These are phyloP conservation scores for Turnix velox DNA, from an alignment of 2,113 vertebrate species.

Conservation along the genomic window DNA sequence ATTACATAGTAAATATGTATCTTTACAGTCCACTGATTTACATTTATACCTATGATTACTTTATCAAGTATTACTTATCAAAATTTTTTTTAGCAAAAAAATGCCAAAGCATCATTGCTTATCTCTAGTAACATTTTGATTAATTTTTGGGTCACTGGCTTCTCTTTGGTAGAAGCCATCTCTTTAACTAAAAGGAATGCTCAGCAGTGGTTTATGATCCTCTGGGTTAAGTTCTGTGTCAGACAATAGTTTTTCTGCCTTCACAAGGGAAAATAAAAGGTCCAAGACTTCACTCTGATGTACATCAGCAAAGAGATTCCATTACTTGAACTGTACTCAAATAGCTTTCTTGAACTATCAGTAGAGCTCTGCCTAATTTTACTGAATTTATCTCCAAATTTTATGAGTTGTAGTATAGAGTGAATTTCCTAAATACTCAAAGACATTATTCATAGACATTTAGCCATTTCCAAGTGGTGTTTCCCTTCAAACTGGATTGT, in stretches of 20 bases:
- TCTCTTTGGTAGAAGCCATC: not conserved
- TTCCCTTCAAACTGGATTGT: not conserved
- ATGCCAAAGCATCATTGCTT: not conserved
- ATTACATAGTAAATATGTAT: not conserved
- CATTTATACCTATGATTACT: not conserved
- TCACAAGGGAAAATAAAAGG: not conserved
- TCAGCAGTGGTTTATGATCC: not conserved
- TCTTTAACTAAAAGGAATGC: not conserved
- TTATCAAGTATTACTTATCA: no score
- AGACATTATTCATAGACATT: not conserved
- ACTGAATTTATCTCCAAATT: not conserved
- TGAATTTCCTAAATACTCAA: not conserved
- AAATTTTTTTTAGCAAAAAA: not conserved
- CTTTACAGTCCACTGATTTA: not conserved
- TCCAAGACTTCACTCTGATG: not conserved
- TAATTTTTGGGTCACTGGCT: not conserved
- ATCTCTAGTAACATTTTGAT: not conserved
- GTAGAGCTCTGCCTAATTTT: not conserved
- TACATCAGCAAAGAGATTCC: not conserved
- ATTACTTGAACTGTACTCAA: not conserved
- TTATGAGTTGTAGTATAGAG: not conserved
- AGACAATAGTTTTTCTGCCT: not conserved
- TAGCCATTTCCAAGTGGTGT: not conserved
- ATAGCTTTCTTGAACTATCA: not conserved
- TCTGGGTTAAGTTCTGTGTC: not conserved